Evolutionary conservation across 2,113 vertebrate species (phyloP), one percentile per base, ranked within the genome.

Genomic region (Ploceus nigricollis): DNA sequence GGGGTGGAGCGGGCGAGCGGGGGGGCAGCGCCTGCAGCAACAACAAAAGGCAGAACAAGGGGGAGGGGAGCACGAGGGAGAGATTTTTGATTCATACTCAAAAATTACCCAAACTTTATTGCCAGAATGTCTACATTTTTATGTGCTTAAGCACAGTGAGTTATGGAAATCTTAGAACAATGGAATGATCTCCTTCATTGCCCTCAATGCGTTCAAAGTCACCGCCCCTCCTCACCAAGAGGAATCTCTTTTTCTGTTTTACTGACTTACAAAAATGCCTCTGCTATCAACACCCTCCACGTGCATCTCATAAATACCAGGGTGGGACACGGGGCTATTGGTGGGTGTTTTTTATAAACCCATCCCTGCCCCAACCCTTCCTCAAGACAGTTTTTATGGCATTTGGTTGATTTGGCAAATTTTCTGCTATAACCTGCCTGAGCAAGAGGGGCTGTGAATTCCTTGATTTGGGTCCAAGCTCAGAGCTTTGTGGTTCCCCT

Each of bases 141-240:
- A 96, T 96, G 95, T 70, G 94, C 95, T 97, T 96, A 96, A 97
- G 83, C 94, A 95, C 68, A 95, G 85, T 97, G 95, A 97, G 95
- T 97, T 97, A 97, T 97, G 95, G 96, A 97, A 97, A 96, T 86
- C 94, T 97, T 95, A 93, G 93, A 97, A 97, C 97, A 97, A 97
- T 96, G 95, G 95, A 96, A 97, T 94, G 86, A 96, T 96, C 95
- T 94, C 87, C 82, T 94, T 88, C 92, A 78, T 42, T 92, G 94
- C 95, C 80, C 96, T 94, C 45, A 6, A 64, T 11, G 89, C 9
- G 23, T 24, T 94, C 91, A 4, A 64, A 96, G 93, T 3, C 94
- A 95, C 96, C 91, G 79, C 94, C 94, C 93, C 95, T 94, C 80
- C 82, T 35, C 60, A 65, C 80, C 87, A 28, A 95, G 86, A 47